These are phyloP conservation scores for Agrotis ipsilon DNA, from an alignment of 2,888 invertebrate genomes.

Conservation along the genomic window DNA sequence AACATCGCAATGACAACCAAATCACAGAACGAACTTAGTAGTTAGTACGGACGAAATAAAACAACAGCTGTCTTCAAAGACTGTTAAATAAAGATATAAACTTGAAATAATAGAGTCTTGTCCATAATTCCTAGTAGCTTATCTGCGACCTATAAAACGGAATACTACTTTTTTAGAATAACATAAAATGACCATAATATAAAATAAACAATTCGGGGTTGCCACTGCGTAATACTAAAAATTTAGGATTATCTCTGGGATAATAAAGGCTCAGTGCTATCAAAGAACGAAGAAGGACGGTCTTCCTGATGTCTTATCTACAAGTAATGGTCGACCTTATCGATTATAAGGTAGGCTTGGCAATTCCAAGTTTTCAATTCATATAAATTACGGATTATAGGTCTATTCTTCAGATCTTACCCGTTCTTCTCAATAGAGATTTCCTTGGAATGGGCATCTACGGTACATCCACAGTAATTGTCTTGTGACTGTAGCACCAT, in stretches of 20 bases:
- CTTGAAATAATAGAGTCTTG: slow-evolving; percentile 11
- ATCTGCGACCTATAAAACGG: slow-evolving; percentile 36
- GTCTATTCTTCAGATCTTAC: background rate
- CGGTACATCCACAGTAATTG: too few relatives aligned
- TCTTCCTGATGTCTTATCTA: slow-evolving; percentile 22
- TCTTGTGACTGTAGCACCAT: too few relatives aligned
- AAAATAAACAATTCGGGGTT: slow-evolving; percentile 51
- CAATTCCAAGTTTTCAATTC: slow-evolving; percentile 22
- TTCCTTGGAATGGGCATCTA: too few relatives aligned
- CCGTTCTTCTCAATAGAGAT: too few relatives aligned
- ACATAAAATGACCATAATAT: slow-evolving; percentile 37
- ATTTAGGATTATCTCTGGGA: slow-evolving; percentile 38
- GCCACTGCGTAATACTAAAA: slow-evolving; percentile 39
- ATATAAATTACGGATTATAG: background rate
- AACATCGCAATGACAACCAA: background rate
- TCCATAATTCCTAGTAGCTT: slow-evolving; percentile 8
- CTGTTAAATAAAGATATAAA: slow-evolving; percentile 25
- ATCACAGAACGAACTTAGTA: too few relatives aligned
- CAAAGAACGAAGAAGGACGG: slow-evolving; percentile 26
- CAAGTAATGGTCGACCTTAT: slow-evolving; percentile 18
- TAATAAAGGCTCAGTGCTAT: slow-evolving; percentile 27
- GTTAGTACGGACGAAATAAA: too few relatives aligned
- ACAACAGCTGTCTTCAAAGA: background rate
- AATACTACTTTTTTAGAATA: slow-evolving; percentile 44
- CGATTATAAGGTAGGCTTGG: slow-evolving; percentile 23